These are phyloP conservation scores for Zingel zingel DNA, from an alignment of 2,113 vertebrate species.

Conservation along the genomic window DNA sequence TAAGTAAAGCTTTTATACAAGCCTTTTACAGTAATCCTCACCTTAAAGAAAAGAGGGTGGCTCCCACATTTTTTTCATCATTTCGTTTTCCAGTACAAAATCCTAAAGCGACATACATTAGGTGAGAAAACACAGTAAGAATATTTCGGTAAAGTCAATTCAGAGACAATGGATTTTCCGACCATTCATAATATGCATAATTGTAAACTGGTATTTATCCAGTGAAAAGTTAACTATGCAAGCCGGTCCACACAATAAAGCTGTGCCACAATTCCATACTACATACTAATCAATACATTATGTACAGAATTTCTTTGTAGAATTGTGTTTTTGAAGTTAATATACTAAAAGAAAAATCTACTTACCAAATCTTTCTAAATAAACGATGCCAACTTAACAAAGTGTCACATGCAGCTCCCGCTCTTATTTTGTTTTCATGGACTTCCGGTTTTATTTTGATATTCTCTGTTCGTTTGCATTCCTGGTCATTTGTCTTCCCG, in stretches of 20 bases:
- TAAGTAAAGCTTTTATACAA: conserved; percentile 59
- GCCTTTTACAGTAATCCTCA: neutral
- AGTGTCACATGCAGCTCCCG: too few relatives aligned
- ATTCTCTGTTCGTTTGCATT: too few relatives aligned
- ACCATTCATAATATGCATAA: neutral
- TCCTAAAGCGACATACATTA: conserved; percentile 5
- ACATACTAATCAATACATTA: neutral
- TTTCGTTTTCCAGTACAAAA: neutral
- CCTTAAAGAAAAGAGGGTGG: neutral
- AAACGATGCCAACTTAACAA: too few relatives aligned
- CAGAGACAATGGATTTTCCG: neutral
- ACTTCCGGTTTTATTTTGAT: too few relatives aligned
- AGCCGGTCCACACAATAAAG: neutral
- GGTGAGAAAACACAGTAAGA: neutral
- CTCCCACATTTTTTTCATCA: too few relatives aligned
- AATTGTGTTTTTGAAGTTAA: too few relatives aligned
- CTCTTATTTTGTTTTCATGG: too few relatives aligned
- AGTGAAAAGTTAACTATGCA: neutral
- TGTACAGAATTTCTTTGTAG: too few relatives aligned
- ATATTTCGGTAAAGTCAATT: too few relatives aligned
- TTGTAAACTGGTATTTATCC: neutral
- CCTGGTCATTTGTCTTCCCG: too few relatives aligned
- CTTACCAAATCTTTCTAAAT: too few relatives aligned
- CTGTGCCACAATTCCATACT: neutral
- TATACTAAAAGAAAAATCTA: too few relatives aligned